Conservation (phyloP, 2,113 vertebrate species). For the Serinus canaria region DNA sequence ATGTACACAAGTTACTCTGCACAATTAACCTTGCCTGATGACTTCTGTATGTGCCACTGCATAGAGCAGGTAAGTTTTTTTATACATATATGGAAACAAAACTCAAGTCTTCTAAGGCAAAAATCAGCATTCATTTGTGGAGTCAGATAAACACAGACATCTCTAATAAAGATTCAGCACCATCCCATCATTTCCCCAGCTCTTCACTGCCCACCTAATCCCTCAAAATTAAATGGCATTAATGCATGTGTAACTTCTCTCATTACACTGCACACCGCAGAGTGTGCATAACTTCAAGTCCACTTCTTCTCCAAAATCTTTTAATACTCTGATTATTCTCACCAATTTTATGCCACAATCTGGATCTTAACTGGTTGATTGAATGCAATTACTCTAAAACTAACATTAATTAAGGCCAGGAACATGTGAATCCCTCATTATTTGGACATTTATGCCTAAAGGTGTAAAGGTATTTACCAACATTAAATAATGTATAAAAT, state of each 20-base stretch:
- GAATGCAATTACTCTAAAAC: neutral
- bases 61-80: neutral
- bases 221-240: neutral
- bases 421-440: neutral
- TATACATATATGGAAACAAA: neutral
- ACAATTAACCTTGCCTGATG: neutral
- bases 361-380: neutral
- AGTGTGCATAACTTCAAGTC: neutral
- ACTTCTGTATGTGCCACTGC: neutral
- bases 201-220: neutral
- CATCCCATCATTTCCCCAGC: neutral
- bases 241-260: neutral
- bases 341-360: neutral
- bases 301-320: neutral
- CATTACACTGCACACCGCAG: neutral
- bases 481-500: neutral
- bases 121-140: neutral
- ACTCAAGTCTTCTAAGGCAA: neutral
- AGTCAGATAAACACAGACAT: neutral
- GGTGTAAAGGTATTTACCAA: neutral
- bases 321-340: neutral
- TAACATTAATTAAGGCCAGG: neutral
- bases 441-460: neutral
- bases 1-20: constrained; percentile 59
- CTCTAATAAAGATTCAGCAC: neutral